Conservation (phyloP, 2,113 vertebrate species). For the Mesembrinibis cayennensis region DNA sequence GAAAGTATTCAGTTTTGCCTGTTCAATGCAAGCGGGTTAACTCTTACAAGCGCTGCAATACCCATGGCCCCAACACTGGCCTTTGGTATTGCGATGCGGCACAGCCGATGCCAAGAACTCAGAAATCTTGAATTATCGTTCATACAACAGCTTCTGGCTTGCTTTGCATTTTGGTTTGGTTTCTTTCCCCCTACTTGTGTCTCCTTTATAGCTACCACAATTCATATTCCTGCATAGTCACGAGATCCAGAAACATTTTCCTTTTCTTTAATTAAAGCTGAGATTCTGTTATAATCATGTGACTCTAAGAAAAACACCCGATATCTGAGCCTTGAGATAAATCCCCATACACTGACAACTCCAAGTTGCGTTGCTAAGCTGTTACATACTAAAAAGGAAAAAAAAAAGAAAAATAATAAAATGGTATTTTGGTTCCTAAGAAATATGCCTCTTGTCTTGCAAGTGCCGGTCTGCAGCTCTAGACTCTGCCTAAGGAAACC, state of each 20-base stretch:
- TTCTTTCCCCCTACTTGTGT: not conserved
- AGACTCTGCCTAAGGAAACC: not conserved
- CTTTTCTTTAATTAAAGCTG: not conserved
- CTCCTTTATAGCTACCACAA: not conserved
- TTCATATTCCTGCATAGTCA: not conserved
- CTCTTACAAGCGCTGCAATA: not conserved
- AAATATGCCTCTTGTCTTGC: not conserved
- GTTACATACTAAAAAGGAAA: not conserved
- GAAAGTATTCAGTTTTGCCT: not conserved
- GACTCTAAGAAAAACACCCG: not conserved
- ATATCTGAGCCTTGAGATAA: not conserved
- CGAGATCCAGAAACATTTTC: not conserved
- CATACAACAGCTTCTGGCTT: not conserved
- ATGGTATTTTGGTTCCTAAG: not conserved
- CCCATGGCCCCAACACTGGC: not conserved
- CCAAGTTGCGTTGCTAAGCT: not conserved
- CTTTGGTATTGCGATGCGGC: rapidly evolving
- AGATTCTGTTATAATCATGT: not conserved
- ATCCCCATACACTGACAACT: not conserved
- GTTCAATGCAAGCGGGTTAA: not conserved
- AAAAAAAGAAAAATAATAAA: not conserved
- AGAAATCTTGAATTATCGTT: not conserved
- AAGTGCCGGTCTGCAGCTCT: not conserved
- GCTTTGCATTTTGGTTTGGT: not conserved
- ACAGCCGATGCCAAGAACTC: not conserved